phyloP scores from a whole-genome alignment of 2,113 vertebrate genomes.

The Grallaria varia region DNA sequence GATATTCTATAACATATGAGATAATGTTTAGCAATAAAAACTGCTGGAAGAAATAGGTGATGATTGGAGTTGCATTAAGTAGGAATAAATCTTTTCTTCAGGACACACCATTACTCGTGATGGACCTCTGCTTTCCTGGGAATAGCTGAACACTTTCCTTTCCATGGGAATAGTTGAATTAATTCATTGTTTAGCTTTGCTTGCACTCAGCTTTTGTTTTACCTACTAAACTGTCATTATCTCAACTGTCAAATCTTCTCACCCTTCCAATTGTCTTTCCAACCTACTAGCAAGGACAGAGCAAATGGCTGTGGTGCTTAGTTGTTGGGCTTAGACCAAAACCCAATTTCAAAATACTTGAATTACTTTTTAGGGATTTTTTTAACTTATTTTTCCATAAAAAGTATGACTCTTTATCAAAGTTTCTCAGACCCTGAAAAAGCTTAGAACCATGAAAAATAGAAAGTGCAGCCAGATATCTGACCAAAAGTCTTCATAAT shows the following conservation, averaged over 20 bases:
- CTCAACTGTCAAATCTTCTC: neutral
- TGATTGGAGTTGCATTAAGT: neutral
- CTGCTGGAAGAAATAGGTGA: neutral
- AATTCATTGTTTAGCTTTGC: neutral
- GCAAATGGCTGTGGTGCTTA: neutral
- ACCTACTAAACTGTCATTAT: neutral
- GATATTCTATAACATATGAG: too few species aligned
- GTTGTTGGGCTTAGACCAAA: neutral
- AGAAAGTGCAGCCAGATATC: neutral
- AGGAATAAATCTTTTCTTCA: neutral
- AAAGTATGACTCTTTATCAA: neutral
- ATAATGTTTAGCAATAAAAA: neutral
- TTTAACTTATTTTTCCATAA: neutral
- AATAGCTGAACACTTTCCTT: neutral
- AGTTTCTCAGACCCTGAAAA: neutral
- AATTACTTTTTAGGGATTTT: neutral
- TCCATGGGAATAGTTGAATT: neutral
- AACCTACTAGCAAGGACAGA: neutral
- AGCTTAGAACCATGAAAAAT: neutral
- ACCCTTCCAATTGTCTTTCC: neutral
- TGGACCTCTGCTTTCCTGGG: neutral
- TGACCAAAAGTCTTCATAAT: neutral
- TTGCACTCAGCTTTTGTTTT: neutral
- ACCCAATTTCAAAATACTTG: neutral
- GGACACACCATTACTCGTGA: rapidly evolving